Evolutionary conservation across 2,113 vertebrate species (phyloP).

Genomic region (Hydrochoerus hydrochaeris): DNA sequence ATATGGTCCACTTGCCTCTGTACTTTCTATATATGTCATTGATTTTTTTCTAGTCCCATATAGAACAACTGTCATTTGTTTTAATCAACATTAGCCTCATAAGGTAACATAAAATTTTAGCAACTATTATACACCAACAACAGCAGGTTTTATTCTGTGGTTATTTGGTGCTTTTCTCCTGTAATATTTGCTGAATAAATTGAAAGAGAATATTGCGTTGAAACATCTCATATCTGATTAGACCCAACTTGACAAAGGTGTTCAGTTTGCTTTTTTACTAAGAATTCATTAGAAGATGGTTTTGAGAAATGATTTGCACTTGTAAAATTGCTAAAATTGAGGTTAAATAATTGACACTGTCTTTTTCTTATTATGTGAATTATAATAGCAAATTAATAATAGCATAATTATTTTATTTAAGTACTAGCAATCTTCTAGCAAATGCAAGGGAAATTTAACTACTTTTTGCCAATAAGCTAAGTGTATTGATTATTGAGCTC

Average conservation of each 20-base stretch:
- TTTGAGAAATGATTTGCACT: not conserved
- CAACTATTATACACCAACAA: not conserved
- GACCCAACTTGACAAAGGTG: not conserved
- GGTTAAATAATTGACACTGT: constrained; percentile 74
- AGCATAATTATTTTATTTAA: constrained; percentile 70
- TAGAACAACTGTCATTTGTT: not conserved
- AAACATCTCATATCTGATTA: not conserved
- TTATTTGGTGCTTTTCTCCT: not conserved
- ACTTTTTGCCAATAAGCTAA: constrained; percentile 70
- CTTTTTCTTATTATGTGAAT: constrained; percentile 62
- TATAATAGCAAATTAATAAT: not conserved
- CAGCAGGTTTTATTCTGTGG: not conserved
- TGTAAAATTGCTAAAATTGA: constrained; percentile 60
- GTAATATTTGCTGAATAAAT: not conserved
- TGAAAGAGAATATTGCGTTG: not conserved
- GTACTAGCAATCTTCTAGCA: constrained; percentile 78
- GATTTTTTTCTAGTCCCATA: not conserved
- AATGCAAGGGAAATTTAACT: constrained; percentile 81
- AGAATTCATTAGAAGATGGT: not conserved
- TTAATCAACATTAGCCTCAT: not conserved
- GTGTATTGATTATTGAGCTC: constrained; percentile 72
- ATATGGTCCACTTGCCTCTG: not conserved
- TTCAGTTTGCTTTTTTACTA: constrained; percentile 22
- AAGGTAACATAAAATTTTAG: not conserved
- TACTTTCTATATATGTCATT: not conserved